Percentiles rank a stretch among this genome's conserved stretches.
Conservation (phyloP, 2,888 invertebrate genomes). For the Ophion ellenae region DNA sequence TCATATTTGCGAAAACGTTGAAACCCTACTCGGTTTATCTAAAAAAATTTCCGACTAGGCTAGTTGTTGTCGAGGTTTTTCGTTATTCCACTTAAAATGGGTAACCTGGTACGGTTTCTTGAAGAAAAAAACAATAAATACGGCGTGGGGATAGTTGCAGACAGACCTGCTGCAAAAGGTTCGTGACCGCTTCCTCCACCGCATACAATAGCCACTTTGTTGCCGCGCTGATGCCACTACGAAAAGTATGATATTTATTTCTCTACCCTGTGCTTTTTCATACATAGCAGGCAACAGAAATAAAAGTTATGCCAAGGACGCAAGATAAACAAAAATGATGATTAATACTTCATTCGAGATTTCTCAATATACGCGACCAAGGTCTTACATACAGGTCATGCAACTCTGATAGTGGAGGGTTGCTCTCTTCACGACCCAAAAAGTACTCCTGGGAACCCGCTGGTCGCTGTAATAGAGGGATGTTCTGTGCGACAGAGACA, state of each 20-base stretch:
- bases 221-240: conserved; percentile 60
- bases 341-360: too few relatives aligned
- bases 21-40: too few relatives aligned
- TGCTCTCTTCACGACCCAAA: too few relatives aligned
- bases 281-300: neutral
- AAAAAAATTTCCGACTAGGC: neutral
- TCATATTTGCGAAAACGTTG: too few relatives aligned
- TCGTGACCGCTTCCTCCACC: conserved; percentile 95
- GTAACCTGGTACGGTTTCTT: neutral
- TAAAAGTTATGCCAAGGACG: neutral
- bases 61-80: neutral
- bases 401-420: too few relatives aligned
- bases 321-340: neutral
- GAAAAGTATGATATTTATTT: conserved; percentile 20
- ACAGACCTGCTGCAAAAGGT: conserved; percentile 84
- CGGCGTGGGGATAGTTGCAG: neutral
- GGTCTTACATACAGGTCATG: too few relatives aligned
- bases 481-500: too few relatives aligned
- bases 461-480: too few relatives aligned
- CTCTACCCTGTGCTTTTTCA: neutral
- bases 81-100: neutral
- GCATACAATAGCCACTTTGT: conserved; percentile 86
- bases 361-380: neutral
- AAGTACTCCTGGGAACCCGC: too few relatives aligned
- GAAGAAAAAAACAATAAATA: neutral